A percentile compares a stretch with the other conserved stretches of the same genome.
Conservation (phyloP, 2,113 vertebrate genomes). For the Clarias magur region DNA sequence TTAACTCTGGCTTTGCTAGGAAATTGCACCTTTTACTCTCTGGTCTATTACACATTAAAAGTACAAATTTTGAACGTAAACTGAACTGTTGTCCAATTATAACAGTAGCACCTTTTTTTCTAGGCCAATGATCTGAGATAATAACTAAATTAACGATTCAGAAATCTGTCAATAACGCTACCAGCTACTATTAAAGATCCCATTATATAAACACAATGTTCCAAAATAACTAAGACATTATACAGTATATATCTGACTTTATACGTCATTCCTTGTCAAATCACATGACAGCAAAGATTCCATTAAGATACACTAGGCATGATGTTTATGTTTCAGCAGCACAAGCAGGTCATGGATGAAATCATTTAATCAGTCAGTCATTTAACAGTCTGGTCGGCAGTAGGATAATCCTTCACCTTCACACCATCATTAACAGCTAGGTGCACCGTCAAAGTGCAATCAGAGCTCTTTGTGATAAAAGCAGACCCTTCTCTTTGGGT, state of each 20-base stretch:
- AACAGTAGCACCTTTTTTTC: no score
- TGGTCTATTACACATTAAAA: not conserved
- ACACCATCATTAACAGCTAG: not conserved
- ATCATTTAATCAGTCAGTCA: not conserved
- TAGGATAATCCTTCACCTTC: not conserved
- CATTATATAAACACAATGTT: not conserved
- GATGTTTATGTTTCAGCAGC: not conserved
- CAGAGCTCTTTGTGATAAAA: not conserved
- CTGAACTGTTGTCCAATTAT: not conserved
- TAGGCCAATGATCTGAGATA: not conserved
- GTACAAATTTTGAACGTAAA: not conserved
- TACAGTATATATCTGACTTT: not conserved
- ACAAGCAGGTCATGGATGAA: not conserved
- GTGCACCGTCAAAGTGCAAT: not conserved
- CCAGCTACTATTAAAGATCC: not conserved
- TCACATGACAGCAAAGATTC: not conserved
- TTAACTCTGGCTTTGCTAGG: not conserved
- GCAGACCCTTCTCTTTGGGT: not conserved
- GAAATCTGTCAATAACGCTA: not conserved
- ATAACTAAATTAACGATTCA: not conserved
- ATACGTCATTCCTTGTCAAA: not conserved
- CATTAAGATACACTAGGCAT: not conserved
- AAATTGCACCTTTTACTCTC: not conserved
- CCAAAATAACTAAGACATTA: not conserved
- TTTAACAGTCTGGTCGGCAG: not conserved